phyloP scores from a whole-genome alignment of 2,888 invertebrate genomes.

The Caenorhabditis panamensis region DNA sequence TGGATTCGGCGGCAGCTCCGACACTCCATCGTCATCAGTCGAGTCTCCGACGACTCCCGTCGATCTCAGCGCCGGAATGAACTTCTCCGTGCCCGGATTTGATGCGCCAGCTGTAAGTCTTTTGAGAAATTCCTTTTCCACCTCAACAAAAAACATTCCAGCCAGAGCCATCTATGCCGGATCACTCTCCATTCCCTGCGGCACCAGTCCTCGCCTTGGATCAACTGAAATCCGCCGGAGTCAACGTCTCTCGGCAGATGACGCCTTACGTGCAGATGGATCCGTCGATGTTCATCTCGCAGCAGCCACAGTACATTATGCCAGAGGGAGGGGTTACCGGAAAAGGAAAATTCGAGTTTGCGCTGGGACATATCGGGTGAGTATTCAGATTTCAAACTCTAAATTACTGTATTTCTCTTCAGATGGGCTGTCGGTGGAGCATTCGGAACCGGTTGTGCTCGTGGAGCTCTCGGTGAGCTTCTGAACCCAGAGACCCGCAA shows the following conservation, averaged over 20 bases:
- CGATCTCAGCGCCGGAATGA: constrained; percentile 67
- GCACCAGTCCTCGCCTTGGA: constrained; percentile 77
- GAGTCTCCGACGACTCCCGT: constrained; percentile 59
- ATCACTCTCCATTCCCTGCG: constrained; percentile 60
- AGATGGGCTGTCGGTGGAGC: constrained; percentile 77
- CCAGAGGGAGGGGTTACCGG: constrained; percentile 78
- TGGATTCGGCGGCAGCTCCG: constrained; percentile 63
- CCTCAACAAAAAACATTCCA: constrained; percentile 27
- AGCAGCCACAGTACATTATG: constrained; percentile 79
- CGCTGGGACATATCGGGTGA: constrained; percentile 79
- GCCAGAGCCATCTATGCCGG: constrained; percentile 52
- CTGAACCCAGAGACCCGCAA: constrained; percentile 76
- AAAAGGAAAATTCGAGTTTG: constrained; percentile 80
- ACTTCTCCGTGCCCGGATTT: constrained; percentile 61
- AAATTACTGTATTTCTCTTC: too few species aligned
- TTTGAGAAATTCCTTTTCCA: too few species aligned
- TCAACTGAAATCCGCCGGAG: constrained; percentile 77
- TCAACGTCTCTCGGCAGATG: constrained; percentile 78
- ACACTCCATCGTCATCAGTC: constrained; percentile 63
- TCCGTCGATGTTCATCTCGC: constrained; percentile 77
- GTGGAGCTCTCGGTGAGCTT: constrained; percentile 77
- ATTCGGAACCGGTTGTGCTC: constrained; percentile 75
- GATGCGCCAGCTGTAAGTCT: constrained; percentile 46
- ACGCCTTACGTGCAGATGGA: constrained; percentile 80
- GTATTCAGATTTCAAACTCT: too few species aligned